These are phyloP conservation scores for Gadopsis bispinosus DNA, from an alignment of 2,797 vertebrate species.

Conservation along the genomic window DNA sequence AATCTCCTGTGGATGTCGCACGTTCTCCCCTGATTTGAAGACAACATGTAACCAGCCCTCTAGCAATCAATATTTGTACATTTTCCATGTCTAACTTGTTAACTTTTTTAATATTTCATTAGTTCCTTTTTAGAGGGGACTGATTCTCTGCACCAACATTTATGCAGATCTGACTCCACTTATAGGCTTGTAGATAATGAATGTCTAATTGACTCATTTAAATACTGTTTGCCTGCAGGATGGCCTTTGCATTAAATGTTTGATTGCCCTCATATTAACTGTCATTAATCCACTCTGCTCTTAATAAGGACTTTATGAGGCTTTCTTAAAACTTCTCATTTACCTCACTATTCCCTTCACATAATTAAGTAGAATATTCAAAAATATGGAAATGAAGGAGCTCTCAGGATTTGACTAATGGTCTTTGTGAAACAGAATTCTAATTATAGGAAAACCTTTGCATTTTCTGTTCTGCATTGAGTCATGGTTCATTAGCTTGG, in stretches of 20 bases:
- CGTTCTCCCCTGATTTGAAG: constrained; percentile 81
- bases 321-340: constrained; percentile 93
- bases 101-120: constrained; percentile 92
- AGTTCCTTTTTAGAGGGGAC: constrained; percentile 85
- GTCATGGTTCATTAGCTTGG: constrained; percentile 69
- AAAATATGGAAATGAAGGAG: constrained; percentile 99
- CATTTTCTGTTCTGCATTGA: constrained; percentile 79
- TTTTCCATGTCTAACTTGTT: constrained; percentile 81
- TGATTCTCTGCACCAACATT: constrained; percentile 80
- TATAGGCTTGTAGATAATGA: constrained; percentile 93
- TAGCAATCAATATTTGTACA: constrained; percentile 80
- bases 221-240: constrained; percentile 99
- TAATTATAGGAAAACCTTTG: constrained; percentile 92
- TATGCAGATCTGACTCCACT: constrained; percentile 82
- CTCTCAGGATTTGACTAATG: constrained; percentile 94
- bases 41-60: constrained; percentile 78
- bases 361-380: constrained; percentile 99
- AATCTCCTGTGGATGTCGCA: constrained; percentile 82
- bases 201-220: constrained; percentile 99
- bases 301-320: constrained; percentile 99
- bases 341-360: constrained; percentile 93
- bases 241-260: constrained; percentile 98
- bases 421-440: constrained; percentile 94
- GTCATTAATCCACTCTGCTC: constrained; percentile 99
- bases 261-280: constrained; percentile 99